These are phyloP conservation scores for Tenthredo notha DNA, from an alignment of 2,888 invertebrate genomes.

Conservation along the genomic window DNA sequence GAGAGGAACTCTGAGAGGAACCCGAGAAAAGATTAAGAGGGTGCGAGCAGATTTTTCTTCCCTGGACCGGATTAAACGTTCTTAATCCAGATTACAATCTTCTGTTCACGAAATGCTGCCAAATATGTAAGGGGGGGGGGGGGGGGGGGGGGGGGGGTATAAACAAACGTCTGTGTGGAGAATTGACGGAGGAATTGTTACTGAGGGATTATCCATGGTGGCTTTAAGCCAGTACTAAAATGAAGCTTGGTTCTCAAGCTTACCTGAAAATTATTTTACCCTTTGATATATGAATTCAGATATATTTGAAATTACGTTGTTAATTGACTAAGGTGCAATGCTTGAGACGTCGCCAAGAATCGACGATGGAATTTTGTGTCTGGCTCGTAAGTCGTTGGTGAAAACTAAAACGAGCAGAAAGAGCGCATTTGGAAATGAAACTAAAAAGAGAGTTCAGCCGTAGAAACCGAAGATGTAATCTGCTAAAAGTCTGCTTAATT, in stretches of 20 bases:
- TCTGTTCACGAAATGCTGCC: slow-evolving; percentile 23
- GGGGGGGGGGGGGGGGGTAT: too few species aligned
- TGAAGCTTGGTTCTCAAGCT: neutral
- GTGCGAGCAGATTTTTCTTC: slow-evolving; percentile 69
- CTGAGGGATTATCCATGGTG: slow-evolving; percentile 27
- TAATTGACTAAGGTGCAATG: neutral
- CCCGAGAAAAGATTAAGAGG: slow-evolving; percentile 74
- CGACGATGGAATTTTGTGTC: neutral
- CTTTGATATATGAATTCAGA: neutral
- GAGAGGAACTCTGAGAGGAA: slow-evolving; percentile 56
- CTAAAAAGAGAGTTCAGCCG: slow-evolving; percentile 32
- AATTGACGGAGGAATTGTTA: slow-evolving; percentile 30
- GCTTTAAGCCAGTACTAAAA: neutral
- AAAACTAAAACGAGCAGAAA: slow-evolving; percentile 11
- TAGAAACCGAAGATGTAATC: slow-evolving; percentile 71
- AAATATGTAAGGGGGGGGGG: neutral
- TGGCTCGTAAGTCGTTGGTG: neutral
- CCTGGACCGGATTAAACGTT: slow-evolving; percentile 63
- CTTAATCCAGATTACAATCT: slow-evolving; percentile 63
- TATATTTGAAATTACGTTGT: neutral
- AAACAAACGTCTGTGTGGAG: slow-evolving; percentile 29
- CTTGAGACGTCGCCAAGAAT: slow-evolving; percentile 34
- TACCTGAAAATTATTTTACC: neutral
- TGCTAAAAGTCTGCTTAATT: slow-evolving; percentile 78
- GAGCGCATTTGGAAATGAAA: slow-evolving; percentile 3